These are phyloP conservation scores for Ceratosolen fusciceps DNA, from an alignment of 1,140 invertebrate species.

Conservation along the genomic window DNA sequence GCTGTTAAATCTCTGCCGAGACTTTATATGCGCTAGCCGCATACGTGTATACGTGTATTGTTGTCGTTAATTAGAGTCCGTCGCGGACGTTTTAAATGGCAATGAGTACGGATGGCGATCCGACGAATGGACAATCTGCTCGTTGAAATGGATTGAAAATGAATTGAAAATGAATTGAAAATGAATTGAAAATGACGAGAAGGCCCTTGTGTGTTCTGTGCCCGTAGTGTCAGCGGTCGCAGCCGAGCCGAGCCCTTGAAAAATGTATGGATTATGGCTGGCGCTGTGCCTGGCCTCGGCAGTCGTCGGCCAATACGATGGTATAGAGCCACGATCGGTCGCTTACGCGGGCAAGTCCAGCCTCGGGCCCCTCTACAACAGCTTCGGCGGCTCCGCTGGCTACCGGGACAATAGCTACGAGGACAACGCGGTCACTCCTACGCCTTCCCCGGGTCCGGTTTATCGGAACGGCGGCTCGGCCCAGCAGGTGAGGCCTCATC, in stretches of 20 bases:
- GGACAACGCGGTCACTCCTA: constrained; percentile 69
- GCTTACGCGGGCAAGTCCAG: constrained; percentile 60
- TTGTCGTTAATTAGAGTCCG: too few species aligned
- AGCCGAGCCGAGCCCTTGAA: too few species aligned
- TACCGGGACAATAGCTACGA: constrained; percentile 70
- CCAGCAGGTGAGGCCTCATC: constrained; percentile 34
- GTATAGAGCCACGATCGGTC: constrained; percentile 64
- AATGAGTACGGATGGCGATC: too few species aligned
- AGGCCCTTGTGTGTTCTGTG: background rate
- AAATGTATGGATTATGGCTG: constrained; percentile 65
- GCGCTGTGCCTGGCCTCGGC: constrained; percentile 59
- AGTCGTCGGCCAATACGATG: constrained; percentile 62
- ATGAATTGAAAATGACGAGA: too few species aligned
- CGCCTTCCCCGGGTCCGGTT: constrained; percentile 64
- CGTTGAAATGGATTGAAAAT: too few species aligned
- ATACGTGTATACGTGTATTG: too few species aligned
- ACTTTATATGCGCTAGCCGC: too few species aligned
- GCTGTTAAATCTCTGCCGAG: background rate
- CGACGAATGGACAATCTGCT: too few species aligned
- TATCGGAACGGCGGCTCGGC: constrained; percentile 56
- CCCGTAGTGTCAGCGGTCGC: background rate
- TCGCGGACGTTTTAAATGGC: too few species aligned
- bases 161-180: too few species aligned
- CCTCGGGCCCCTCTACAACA: constrained; percentile 62
- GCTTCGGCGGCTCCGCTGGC: constrained; percentile 58